These are phyloP conservation scores for Agelas oroides DNA, from an alignment of 37 sponge, comb jelly and placozoan genomes.

Conservation along the genomic window DNA sequence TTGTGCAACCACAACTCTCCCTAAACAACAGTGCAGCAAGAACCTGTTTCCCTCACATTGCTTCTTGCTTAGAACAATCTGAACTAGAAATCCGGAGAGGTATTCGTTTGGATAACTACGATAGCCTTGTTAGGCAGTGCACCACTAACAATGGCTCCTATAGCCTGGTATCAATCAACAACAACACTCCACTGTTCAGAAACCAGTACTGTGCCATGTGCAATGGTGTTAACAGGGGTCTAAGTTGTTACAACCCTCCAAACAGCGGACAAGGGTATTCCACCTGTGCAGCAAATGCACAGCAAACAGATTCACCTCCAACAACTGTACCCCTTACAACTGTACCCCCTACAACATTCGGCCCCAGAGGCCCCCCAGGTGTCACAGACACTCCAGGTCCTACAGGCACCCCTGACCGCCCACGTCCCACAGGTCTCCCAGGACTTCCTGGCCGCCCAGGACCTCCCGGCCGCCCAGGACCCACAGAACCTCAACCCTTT, in stretches of 20 bases:
- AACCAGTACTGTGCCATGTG: constrained; percentile 31
- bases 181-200: not conserved
- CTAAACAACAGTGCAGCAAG: not conserved
- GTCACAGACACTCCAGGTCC: too few relatives aligned
- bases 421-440: too few relatives aligned
- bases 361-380: too few relatives aligned
- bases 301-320: too few relatives aligned
- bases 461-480: too few relatives aligned
- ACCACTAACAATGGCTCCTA: not conserved
- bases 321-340: not conserved
- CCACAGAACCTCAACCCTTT: too few relatives aligned
- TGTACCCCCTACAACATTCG: not conserved
- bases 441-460: too few relatives aligned
- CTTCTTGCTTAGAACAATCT: not conserved
- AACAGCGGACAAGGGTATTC: not conserved
- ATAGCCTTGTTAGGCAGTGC: not conserved
- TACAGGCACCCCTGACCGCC: too few relatives aligned
- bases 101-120: not conserved
- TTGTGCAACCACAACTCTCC: not conserved
- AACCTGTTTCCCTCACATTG: constrained; percentile 1
- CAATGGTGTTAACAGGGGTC: not conserved
- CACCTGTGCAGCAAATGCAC: not conserved
- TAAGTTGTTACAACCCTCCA: too few relatives aligned
- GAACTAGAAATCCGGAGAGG: not conserved
- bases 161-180: not conserved